Evolutionary conservation across 64 coral and sea anemone genomes (phyloP).

Genomic region (Platygyra sinensis): DNA sequence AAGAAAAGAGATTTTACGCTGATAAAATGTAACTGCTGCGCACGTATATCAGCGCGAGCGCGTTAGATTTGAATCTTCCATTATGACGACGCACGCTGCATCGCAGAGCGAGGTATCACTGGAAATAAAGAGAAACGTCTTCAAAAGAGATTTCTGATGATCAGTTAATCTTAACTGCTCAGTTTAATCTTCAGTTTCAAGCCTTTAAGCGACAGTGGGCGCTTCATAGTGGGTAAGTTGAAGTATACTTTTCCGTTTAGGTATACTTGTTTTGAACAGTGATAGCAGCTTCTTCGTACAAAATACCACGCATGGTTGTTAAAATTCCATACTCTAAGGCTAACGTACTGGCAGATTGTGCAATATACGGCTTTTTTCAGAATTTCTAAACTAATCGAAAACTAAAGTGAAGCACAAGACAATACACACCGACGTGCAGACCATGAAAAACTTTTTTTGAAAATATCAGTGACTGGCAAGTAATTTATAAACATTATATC

Average conservation of each 20-base stretch:
- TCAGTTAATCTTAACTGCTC: background rate
- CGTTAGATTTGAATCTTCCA: background rate
- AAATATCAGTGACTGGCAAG: no score
- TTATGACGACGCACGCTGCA: conserved; percentile 17
- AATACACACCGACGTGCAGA: background rate
- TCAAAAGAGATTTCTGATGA: background rate
- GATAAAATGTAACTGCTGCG: background rate
- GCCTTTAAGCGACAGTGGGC: no score
- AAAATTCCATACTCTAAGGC: no score
- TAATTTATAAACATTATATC: no score
- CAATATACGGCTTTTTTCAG: background rate
- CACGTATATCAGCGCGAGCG: background rate
- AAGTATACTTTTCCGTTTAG: no score
- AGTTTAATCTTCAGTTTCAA: background rate
- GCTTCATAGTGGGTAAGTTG: background rate
- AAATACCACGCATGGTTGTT: no score
- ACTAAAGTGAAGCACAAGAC: background rate
- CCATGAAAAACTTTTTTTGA: no score
- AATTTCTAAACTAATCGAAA: background rate
- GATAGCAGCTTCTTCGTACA: no score
- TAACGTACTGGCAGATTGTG: background rate
- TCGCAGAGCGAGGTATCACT: background rate
- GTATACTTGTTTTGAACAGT: no score
- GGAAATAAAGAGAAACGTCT: background rate
- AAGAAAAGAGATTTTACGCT: no score